Conservation (phyloP, 2,797 vertebrate genomes). For the Coranthus polyacanthus region DNA sequence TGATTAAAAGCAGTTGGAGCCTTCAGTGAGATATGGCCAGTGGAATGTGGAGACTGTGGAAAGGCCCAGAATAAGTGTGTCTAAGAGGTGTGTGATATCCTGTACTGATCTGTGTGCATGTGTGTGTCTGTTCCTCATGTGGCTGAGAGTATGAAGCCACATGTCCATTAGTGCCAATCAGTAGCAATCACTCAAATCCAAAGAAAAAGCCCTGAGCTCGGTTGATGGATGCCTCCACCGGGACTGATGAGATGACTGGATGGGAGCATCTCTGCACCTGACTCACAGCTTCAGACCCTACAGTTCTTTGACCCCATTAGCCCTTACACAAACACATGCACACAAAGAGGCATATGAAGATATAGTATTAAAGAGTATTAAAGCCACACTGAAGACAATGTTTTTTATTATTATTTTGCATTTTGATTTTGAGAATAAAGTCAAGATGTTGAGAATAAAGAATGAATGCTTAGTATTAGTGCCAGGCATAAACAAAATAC, state of each 20-base stretch:
- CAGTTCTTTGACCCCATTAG: conserved; percentile 51
- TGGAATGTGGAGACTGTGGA: conserved; percentile 83
- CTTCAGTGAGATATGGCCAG: conserved; percentile 80
- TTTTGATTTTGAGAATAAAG: no score
- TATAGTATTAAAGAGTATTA: no score
- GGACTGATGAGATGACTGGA: conserved; percentile 41
- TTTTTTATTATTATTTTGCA: no score
- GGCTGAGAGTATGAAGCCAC: conserved; percentile 32
- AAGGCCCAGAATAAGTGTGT: conserved; percentile 69
- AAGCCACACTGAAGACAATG: no score
- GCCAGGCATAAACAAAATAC: not conserved
- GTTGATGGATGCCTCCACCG: conserved; percentile 66
- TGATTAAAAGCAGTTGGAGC: conserved; percentile 86
- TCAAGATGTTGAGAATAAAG: no score
- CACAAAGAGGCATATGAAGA: conserved; percentile 18
- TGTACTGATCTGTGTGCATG: conserved; percentile 29
- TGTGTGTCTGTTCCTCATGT: conserved; percentile 13
- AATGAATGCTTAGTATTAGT: conserved; percentile 7
- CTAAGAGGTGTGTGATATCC: conserved; percentile 60
- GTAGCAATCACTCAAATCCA: conserved; percentile 65
- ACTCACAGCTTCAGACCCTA: conserved; percentile 35
- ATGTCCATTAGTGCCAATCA: conserved; percentile 51
- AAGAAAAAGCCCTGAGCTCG: conserved; percentile 34
- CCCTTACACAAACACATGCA: conserved; percentile 22
- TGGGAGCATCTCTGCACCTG: conserved; percentile 58